These are phyloP conservation scores for Halisarca cf. caerulea DNA, from an alignment of 37 sponge, comb jelly and placozoan genomes.

Conservation along the genomic window DNA sequence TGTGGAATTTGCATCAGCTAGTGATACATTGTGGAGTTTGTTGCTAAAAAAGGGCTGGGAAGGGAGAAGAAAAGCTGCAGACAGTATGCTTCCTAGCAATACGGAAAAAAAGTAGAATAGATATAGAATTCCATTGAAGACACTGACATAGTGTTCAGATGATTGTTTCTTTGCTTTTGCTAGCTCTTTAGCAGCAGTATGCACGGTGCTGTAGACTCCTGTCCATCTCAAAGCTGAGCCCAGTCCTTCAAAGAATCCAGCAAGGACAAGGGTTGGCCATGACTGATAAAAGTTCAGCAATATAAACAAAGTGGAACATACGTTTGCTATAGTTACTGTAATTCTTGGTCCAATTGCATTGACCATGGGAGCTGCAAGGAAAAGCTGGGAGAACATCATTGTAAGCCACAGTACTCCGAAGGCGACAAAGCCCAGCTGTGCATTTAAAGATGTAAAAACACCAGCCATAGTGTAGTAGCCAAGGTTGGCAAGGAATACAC, in stretches of 20 bases:
- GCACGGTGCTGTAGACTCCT: neutral
- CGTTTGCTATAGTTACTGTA: neutral
- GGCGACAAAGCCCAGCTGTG: neutral
- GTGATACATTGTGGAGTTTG: too few relatives aligned
- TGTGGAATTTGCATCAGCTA: too few relatives aligned
- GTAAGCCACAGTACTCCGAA: neutral
- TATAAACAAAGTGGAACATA: constrained; percentile 11
- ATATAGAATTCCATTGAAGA: neutral
- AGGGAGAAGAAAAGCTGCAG: neutral
- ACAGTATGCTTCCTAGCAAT: neutral
- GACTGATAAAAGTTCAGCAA: constrained; percentile 61
- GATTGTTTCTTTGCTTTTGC: neutral
- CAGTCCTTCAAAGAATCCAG: constrained; percentile 44
- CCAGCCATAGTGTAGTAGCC: neutral
- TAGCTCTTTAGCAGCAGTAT: neutral
- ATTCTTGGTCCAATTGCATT: neutral
- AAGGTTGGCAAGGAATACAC: neutral
- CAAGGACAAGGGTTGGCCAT: constrained; percentile 68
- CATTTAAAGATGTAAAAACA: neutral
- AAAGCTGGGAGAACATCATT: neutral
- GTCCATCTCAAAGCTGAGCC: constrained; percentile 59
- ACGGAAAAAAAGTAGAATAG: neutral
- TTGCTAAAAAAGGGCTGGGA: too few relatives aligned
- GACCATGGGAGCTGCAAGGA: neutral
- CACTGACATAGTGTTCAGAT: neutral